These are phyloP conservation scores for Physella acuta DNA, from an alignment of 1,140 invertebrate genomes.

Conservation along the genomic window DNA sequence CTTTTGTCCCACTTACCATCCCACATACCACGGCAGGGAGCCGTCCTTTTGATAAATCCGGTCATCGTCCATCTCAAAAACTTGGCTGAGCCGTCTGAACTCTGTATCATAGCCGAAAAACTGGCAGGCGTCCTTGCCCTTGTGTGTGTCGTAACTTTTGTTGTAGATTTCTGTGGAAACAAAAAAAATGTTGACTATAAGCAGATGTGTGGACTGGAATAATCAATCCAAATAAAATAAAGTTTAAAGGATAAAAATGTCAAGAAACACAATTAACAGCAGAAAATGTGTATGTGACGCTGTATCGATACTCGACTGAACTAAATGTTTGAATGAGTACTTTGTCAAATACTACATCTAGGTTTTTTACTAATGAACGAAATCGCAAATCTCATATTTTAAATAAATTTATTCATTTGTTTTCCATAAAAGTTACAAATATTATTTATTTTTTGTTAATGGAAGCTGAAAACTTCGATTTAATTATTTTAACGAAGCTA, in stretches of 20 bases:
- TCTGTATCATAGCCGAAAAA: background rate
- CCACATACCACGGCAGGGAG: background rate
- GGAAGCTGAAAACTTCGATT: no score
- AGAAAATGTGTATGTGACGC: background rate
- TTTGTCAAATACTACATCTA: no score
- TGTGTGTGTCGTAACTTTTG: no score
- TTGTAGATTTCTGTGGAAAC: no score
- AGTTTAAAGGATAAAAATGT: background rate
- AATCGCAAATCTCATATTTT: background rate
- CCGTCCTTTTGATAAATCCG: background rate
- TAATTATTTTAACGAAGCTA: no score
- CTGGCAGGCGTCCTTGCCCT: background rate
- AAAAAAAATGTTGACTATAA: background rate
- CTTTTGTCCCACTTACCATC: background rate
- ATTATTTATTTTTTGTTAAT: no score
- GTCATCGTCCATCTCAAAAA: background rate
- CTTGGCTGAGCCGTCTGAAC: background rate
- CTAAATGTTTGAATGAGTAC: no score
- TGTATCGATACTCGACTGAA: no score
- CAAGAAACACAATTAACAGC: no score
- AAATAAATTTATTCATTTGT: background rate
- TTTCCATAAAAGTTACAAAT: no score
- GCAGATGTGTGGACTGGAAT: background rate
- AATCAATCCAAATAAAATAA: background rate
- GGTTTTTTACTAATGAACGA: no score